Evolutionary conservation across 1,140 invertebrate species (phyloP), one percentile per base, ranked within the genome.

Genomic region (Lineus longissimus): DNA sequence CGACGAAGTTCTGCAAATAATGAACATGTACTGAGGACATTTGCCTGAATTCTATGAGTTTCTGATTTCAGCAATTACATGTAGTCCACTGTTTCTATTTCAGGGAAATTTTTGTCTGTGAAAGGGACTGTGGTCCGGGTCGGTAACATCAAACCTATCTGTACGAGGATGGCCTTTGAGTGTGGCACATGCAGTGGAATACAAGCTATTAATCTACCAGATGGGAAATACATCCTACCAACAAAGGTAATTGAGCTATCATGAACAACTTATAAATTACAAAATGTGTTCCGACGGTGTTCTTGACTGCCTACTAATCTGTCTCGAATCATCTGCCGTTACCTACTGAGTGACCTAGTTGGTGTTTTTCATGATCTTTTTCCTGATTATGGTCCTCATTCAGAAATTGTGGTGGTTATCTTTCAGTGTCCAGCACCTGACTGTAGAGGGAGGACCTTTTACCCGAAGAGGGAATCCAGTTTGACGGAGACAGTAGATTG

Each of bases 81-180:
- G n/a, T n/a, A n/a, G n/a, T n/a, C n/a, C n/a, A n/a, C n/a, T 23
- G 19, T 43, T 4, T 55, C 70, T 55, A 66, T 81, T 81, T 30
- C 68, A 91, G 91, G 90, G 17, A 93, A 93, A 84, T 85, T 94
- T 69, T 85, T 95, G 1, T 87, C 88, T 22, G 85, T 95, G 1
- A 88, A 88, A 75, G 94, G 94, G 0, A 93, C 91, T 63, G 90
- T 97, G 0, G 91, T 93, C 58, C 85, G 92, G 75, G 89, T 92
- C 9, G 87, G 91, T 19, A 88, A 88, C 76, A 84, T 89, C 2
- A 90, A 88, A 66, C 86, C 91, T 19, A 81, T 89, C 29, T 89
- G 90, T 71, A 87, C 86, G 17, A 88, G 88, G 74, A 85, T 95
- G 80, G 88, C 89, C n/a, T 95, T 95, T 83, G 81, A 78, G 30